A percentile compares a stretch with the other conserved stretches of the same genome.
phyloP scores from a whole-genome alignment of 2,888 invertebrate species.

The Hermaeophaga mercurialis region DNA sequence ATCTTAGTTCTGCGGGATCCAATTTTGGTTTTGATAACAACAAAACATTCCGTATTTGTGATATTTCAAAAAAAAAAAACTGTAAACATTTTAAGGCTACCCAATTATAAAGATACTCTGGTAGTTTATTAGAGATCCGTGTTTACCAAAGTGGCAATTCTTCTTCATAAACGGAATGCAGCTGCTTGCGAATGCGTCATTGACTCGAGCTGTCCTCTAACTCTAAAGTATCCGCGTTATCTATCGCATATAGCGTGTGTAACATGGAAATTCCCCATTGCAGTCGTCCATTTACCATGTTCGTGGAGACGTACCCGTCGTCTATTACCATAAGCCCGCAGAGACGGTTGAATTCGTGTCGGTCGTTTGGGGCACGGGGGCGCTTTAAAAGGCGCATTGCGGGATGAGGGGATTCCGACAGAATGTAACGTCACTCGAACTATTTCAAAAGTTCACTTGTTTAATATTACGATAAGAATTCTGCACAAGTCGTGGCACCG shows the following conservation, averaged over 20 bases:
- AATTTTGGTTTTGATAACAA: too few relatives aligned
- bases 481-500: conserved; percentile 34
- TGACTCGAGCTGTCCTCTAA: conserved; percentile 2
- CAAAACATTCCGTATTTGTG: too few relatives aligned
- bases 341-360: conserved; percentile 27
- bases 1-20: too few relatives aligned
- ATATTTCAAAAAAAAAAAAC: too few relatives aligned
- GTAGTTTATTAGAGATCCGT: too few relatives aligned
- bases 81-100: too few relatives aligned
- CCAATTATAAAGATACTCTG: too few relatives aligned
- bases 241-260: conserved; percentile 14
- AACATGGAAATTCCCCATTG: conserved; percentile 13
- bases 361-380: conserved; percentile 11
- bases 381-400: conserved; percentile 40
- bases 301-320: conserved; percentile 30
- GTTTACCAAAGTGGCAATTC: too few relatives aligned
- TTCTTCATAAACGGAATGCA: too few relatives aligned
- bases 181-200: not conserved
- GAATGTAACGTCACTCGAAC: conserved; percentile 41
- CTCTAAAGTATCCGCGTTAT: conserved; percentile 14
- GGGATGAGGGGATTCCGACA: conserved; percentile 26
- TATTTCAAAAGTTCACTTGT: conserved; percentile 45
- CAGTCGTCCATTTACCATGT: conserved; percentile 15
- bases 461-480: conserved; percentile 47
- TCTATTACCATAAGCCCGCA: conserved; percentile 48